Evolutionary conservation across 2,113 vertebrate species (phyloP), one percentile per base, ranked within the genome.

Genomic region (Chaenocephalus aceratus): DNA sequence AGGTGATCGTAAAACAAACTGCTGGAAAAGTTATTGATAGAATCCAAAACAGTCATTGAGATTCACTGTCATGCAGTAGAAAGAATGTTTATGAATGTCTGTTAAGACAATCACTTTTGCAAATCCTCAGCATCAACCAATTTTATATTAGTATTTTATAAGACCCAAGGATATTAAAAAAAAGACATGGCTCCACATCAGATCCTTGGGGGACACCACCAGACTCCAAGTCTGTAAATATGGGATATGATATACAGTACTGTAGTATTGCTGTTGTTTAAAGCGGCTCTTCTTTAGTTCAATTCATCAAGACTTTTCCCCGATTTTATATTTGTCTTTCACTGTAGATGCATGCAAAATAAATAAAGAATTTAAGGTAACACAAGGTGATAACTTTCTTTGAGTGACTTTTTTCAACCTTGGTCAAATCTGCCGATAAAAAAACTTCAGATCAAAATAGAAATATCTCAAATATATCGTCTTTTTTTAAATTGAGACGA

Each of bases 181-280:
- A 83, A 60, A 23, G 26, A 36, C 65, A 16, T 8, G 58, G 70
- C 72, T 66, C 41, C 23, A 71, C 52, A 62, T 66, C 54, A 59
- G 71, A 72, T 61, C 72, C 76, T 48, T 78, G 70, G 10, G 48
- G 70, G 51, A 85, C 54, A 41, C 69, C 72, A 66, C 18, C 21
- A 18, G 18, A 45, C 58, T 2, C 8, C 4, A 18, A 30, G 30
- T 30, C 4, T 30, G 3, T 30, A 30, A 30, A 30, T 3, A 4
- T 30, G 30, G 30, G 30, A 30, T 30, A 30, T 30, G 30, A 30
- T 30, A 30, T 30, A 30, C 30, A 30, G 30, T 30, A 4, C 30
- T 30, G 30, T 30, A 30, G 30, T 30, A 30, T 30, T 30, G 30
- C 30, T 30, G 30, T 26, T 26, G 26, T 26, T 26, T 26, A 26